phyloP scores from a whole-genome alignment of 2,797 vertebrate species.

The Rhinatrema bivittatum region DNA sequence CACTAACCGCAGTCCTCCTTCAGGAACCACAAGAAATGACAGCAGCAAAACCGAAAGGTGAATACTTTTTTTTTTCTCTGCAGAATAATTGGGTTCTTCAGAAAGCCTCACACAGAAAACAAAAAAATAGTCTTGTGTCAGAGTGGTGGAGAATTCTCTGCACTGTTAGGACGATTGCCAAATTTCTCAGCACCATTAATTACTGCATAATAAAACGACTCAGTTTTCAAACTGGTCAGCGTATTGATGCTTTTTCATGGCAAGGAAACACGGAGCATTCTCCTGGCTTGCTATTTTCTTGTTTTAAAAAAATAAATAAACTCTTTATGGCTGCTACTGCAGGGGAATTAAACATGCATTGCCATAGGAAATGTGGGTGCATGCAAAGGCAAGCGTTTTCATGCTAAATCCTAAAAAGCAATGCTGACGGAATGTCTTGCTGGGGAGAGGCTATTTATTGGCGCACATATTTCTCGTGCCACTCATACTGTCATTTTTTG shows the following conservation, averaged over 20 bases:
- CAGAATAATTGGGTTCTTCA: constrained; percentile 16
- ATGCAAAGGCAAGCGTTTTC: not conserved
- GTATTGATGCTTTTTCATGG: constrained; percentile 35
- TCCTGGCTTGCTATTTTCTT: constrained; percentile 16
- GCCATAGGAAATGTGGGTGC: constrained; percentile 8
- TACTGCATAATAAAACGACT: constrained; percentile 30
- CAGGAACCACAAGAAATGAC: too few relatives aligned
- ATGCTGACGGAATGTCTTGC: constrained; percentile 2
- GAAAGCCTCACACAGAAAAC: constrained; percentile 8
- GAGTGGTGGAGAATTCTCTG: constrained; percentile 17
- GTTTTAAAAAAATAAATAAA: constrained; percentile 33
- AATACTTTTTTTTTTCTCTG: not conserved
- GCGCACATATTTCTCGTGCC: too few relatives aligned
- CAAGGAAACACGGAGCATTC: constrained; percentile 26
- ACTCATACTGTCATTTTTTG: too few relatives aligned
- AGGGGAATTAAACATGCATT: constrained; percentile 26
- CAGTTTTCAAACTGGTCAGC: constrained; percentile 28
- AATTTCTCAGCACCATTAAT: constrained; percentile 33
- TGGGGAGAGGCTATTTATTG: not conserved
- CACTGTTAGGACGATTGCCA: constrained; percentile 5
- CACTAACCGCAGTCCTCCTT: too few relatives aligned
- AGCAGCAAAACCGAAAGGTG: not conserved
- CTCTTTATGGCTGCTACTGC: constrained; percentile 16
- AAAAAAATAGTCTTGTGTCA: too few relatives aligned
- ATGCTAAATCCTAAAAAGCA: constrained; percentile 9